A percentile compares a stretch with the other conserved stretches of the same genome.
Evolutionary conservation across 2,888 invertebrate species (phyloP).

Genomic region (Electrophaes corylata): DNA sequence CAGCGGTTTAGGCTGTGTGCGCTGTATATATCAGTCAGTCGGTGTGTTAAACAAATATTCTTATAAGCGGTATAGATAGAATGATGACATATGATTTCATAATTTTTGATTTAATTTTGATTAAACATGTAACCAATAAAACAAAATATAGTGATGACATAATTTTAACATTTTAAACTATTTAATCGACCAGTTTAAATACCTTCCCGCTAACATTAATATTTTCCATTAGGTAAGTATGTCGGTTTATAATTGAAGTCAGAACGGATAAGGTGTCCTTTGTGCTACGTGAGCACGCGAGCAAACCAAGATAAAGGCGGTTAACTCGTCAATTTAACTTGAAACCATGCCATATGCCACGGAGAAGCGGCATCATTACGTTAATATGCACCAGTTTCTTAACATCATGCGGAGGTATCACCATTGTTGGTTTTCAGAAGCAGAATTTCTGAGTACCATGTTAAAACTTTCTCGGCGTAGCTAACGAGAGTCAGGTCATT

Average conservation of each 20-base stretch:
- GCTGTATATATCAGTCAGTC: no score
- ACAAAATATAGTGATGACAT: no score
- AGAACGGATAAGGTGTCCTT: not conserved
- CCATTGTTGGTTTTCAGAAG: not conserved
- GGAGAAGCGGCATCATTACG: not conserved
- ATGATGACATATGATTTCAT: no score
- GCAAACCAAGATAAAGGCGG: not conserved
- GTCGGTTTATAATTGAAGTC: not conserved
- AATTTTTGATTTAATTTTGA: no score
- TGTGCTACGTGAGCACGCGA: not conserved
- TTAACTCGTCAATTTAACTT: not conserved
- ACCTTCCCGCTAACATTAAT: not conserved
- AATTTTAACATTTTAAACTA: no score
- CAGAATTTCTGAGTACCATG: not conserved
- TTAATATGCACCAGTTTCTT: not conserved
- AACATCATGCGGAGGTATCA: not conserved
- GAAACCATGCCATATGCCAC: not conserved
- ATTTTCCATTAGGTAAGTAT: not conserved
- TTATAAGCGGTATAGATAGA: no score
- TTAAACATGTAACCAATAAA: no score
- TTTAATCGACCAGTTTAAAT: no score
- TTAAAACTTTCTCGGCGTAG: no score
- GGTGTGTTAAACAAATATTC: no score
- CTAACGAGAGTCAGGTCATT: no score
- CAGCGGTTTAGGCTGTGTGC: no score